Evolutionary conservation across 2,113 vertebrate species (phyloP).

Genomic region (Zosterops pallidus): DNA sequence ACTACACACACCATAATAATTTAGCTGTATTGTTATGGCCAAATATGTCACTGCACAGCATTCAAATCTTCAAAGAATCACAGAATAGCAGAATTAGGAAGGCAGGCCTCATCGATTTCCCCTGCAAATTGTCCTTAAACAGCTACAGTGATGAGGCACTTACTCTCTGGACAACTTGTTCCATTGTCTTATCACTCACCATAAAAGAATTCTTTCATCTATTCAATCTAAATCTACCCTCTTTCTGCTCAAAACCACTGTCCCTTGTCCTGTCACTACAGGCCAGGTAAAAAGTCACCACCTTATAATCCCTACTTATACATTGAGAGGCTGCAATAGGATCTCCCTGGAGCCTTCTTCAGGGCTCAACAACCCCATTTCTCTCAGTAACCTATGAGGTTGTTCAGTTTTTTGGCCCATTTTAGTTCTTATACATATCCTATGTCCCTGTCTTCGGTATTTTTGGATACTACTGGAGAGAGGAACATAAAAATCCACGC

Average conservation of each 20-base stretch:
- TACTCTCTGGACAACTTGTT: background rate
- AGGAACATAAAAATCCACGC: background rate
- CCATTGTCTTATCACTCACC: background rate
- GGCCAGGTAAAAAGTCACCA: background rate
- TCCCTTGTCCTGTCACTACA: background rate
- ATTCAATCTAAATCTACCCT: background rate
- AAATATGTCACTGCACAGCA: background rate
- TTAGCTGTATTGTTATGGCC: background rate
- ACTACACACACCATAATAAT: background rate
- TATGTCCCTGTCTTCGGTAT: background rate
- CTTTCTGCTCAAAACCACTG: background rate
- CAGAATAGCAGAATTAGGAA: background rate
- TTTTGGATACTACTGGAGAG: background rate
- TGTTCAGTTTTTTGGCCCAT: background rate
- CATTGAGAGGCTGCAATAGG: background rate
- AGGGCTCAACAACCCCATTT: background rate
- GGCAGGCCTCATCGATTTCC: background rate
- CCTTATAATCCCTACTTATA: background rate
- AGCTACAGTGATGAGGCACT: background rate
- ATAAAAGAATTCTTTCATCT: background rate
- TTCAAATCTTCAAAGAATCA: background rate
- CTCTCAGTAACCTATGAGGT: background rate
- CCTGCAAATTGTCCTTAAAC: background rate
- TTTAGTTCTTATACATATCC: background rate
- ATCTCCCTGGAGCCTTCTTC: background rate